These are phyloP conservation scores for Lemur catta DNA, from an alignment of 2,797 vertebrate species.

Conservation along the genomic window DNA sequence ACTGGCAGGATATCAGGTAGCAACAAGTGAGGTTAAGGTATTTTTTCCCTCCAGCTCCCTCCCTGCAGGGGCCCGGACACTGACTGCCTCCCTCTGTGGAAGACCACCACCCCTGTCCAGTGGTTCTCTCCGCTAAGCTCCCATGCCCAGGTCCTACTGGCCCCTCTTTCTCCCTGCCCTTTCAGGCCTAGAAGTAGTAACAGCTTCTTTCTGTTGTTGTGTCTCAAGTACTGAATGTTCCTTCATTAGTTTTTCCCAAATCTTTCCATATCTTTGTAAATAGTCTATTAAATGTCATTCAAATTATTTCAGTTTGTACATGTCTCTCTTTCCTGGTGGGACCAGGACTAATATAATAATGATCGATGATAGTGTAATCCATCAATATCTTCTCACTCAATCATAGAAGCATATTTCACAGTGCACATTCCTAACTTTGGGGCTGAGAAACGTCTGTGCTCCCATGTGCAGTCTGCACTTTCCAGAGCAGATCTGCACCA, in stretches of 20 bases:
- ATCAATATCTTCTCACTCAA: background rate
- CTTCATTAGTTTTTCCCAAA: background rate
- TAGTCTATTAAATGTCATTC: background rate
- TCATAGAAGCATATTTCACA: background rate
- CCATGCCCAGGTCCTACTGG: background rate
- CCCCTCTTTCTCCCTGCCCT: background rate
- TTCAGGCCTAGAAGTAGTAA: background rate
- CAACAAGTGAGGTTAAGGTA: background rate
- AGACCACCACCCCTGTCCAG: background rate
- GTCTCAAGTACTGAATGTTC: background rate
- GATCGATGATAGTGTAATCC: background rate
- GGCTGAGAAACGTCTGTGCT: background rate
- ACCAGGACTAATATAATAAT: background rate
- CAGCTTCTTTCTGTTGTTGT: background rate
- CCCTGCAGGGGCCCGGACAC: background rate
- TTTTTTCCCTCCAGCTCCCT: background rate
- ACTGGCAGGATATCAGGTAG: background rate
- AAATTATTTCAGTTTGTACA: background rate
- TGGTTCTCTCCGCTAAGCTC: background rate
- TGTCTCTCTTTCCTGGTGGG: background rate
- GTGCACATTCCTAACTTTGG: background rate
- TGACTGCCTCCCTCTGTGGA: background rate
- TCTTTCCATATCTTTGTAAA: background rate
- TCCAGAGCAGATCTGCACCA: background rate
- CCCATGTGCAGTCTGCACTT: background rate